Base-by-base conservation (phyloP, 2,888 invertebrate species). In the Mythimna lalbum region DNA sequence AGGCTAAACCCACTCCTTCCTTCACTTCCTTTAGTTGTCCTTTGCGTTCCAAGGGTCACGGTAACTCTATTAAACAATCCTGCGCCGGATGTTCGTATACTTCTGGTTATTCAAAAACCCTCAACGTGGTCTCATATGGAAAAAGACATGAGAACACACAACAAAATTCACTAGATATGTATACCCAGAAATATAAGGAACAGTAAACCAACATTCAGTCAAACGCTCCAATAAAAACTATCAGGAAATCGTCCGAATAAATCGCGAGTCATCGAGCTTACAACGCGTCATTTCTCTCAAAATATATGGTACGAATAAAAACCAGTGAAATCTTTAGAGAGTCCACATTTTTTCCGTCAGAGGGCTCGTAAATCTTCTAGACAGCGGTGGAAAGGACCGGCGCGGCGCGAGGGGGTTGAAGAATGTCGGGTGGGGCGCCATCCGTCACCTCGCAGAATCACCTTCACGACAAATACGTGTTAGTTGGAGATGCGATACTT, bases 281-380 rank as follows among this genome's bases (percentile, higher is more conserved):
- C 63, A 67, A 81, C 87, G 88, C 87, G 89, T 92, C 93, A 93
- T 93, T 93, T 92, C 92, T 90, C 87, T 91, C 92, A 90, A 92
- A 93, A 94, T 93, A 92, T 92, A 93, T 92, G 87, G 90, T 80
- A 86, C 88, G 91, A 90, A 91, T 93, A 92, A 93, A 88, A 93
- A 91, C 90, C 86, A 87, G 92, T 85, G 89, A 89, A 90, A 90
- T 90, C 90, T 90, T 86, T 81, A 76, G 88, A 89, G 90, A 92
- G 90, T 90, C 84, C 89, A 90, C 91, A 91, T 92, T 92, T 93
- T 91, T 91, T 88, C 89, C 83, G 84, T 80, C 83, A 66, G 88
- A 87, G 88, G 83, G 88, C 85, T 88, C 87, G 88, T 93, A 93
- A 93, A 93, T 93, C 86, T 84, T 80, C 80, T 78, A 81, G 90